Percentiles rank a stretch among this genome's conserved stretches.
Conservation (phyloP, 2,888 invertebrate genomes). For the Oscheius sp. region DNA sequence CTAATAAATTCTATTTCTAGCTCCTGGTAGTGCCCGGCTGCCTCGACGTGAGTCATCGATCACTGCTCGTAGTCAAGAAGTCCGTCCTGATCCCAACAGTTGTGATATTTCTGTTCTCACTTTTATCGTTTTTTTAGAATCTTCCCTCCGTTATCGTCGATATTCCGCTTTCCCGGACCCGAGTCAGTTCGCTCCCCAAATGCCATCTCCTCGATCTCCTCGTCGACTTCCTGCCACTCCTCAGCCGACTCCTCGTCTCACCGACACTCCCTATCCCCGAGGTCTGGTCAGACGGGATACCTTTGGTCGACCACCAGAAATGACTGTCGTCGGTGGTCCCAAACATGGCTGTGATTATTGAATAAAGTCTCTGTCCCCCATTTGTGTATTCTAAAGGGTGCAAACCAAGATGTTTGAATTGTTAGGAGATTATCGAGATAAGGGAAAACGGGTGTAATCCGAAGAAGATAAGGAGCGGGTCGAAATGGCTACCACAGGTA, state of each 20-base stretch:
- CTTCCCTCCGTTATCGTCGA: conserved; percentile 19
- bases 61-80: conserved; percentile 15
- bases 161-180: conserved; percentile 27
- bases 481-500: conserved; percentile 7
- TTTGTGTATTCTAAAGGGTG: neutral
- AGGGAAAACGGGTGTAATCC: neutral
- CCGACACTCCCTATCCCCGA: conserved; percentile 13
- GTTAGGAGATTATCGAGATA: neutral
- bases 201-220: conserved; percentile 7
- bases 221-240: conserved; percentile 9
- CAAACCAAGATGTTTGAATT: neutral
- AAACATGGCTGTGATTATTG: neutral
- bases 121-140: neutral
- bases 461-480: neutral
- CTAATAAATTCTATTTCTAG: neutral
- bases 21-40: conserved; percentile 24
- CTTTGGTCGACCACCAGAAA: neutral
- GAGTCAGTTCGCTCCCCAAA: neutral
- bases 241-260: conserved; percentile 10
- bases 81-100: conserved; percentile 20
- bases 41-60: conserved; percentile 26
- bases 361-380: neutral
- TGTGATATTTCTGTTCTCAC: neutral
- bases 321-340: neutral
- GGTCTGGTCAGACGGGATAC: neutral